Percentiles rank a stretch among this genome's conserved stretches.
phyloP scores from a whole-genome alignment of 2,797 vertebrate genomes.

The Liparis tanakae region DNA sequence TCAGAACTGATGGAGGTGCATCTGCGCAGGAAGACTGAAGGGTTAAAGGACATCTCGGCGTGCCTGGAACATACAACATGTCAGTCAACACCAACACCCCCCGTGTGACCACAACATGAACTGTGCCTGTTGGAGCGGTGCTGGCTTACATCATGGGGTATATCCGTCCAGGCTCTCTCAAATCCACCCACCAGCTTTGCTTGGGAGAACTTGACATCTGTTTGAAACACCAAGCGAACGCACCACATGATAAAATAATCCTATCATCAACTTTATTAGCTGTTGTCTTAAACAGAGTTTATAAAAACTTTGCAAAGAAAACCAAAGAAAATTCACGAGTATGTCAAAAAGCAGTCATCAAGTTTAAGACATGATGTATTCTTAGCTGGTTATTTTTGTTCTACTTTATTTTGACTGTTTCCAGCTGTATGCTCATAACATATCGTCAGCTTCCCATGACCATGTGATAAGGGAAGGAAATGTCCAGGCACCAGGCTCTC shows the following conservation, averaged over 20 bases:
- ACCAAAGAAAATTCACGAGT: no score
- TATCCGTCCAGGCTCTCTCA: constrained; percentile 44
- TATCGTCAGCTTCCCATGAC: constrained; percentile 4
- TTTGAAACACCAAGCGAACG: constrained; percentile 38
- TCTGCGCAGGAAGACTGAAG: constrained; percentile 55
- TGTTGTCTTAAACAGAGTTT: not conserved
- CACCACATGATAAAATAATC: not conserved
- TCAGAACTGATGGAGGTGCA: constrained; percentile 70
- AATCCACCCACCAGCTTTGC: constrained; percentile 79
- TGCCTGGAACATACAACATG: constrained; percentile 58
- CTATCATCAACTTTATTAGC: not conserved
- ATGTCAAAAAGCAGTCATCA: no score
- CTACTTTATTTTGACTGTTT: constrained; percentile 8
- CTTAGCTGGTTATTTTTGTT: not conserved
- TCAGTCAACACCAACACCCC: constrained; percentile 20
- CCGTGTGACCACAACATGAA: not conserved
- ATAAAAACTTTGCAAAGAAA: no score
- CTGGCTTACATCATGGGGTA: constrained; percentile 71
- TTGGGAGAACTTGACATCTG: constrained; percentile 35
- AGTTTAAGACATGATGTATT: no score
- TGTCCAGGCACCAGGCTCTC: not conserved
- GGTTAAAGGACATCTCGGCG: constrained; percentile 44
- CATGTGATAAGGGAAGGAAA: constrained; percentile 8
- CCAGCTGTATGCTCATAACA: constrained; percentile 12
- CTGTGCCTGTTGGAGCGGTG: not conserved